Evolutionary conservation across 2,797 vertebrate genomes (phyloP).

Genomic region (Gymnocypris eckloni): DNA sequence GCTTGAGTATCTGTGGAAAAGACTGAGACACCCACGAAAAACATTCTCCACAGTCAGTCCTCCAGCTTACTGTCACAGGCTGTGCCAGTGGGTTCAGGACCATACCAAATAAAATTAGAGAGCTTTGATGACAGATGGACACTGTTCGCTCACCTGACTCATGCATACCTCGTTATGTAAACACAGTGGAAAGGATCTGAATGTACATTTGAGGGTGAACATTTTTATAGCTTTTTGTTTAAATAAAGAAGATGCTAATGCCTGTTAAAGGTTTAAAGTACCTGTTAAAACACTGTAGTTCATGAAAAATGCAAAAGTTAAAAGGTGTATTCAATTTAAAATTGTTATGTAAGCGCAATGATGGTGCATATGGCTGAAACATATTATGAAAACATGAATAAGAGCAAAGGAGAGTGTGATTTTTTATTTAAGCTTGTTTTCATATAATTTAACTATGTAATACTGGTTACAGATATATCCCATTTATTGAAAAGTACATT

Average conservation of each 20-base stretch:
- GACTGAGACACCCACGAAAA: conserved; percentile 78
- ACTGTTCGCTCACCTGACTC: conserved; percentile 4
- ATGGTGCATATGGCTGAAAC: not conserved
- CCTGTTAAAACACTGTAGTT: not conserved
- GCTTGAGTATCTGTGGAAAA: conserved; percentile 87
- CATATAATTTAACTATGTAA: not conserved
- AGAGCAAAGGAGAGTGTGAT: not conserved
- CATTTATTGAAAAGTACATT: not conserved
- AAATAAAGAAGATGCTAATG: not conserved
- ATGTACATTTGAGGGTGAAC: not conserved
- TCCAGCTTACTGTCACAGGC: conserved; percentile 71
- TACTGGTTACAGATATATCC: not conserved
- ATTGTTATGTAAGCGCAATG: not conserved
- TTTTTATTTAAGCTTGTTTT: not conserved
- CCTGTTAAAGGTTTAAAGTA: not conserved
- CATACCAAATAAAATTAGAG: conserved; percentile 71
- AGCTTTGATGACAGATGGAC: not conserved
- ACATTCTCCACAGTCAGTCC: conserved; percentile 89
- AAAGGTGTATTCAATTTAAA: not conserved
- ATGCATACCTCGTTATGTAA: not conserved
- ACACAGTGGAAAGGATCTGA: conserved; percentile 2
- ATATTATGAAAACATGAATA: not conserved
- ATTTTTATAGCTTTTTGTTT: conserved; percentile 1
- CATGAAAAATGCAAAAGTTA: not conserved
- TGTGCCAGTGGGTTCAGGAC: conserved; percentile 77